Evolutionary conservation across 2,113 vertebrate species (phyloP).

Genomic region (Odontophorus gujanensis): DNA sequence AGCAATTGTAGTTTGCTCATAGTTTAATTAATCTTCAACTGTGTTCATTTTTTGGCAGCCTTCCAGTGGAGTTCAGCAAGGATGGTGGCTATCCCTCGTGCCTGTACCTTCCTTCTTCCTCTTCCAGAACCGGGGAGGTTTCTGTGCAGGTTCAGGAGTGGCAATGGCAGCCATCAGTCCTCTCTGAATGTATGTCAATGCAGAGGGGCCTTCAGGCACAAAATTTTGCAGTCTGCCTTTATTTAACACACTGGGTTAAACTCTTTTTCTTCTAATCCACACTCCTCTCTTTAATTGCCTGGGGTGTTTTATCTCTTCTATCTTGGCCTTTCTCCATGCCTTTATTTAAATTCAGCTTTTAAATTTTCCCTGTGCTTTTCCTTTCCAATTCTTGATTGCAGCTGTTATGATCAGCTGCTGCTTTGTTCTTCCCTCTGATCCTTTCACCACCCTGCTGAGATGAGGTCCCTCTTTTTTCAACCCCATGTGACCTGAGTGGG

Average conservation of each 20-base stretch:
- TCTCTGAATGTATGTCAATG: background rate
- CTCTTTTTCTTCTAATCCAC: background rate
- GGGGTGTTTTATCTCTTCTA: background rate
- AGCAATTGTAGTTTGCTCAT: slow-evolving; percentile 1
- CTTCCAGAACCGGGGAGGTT: background rate
- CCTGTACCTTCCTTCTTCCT: slow-evolving; percentile 45
- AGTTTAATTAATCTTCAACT: slow-evolving; percentile 46
- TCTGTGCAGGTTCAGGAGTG: background rate
- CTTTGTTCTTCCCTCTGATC: slow-evolving; percentile 38
- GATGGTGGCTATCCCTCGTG: slow-evolving; percentile 15
- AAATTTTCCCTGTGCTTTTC: slow-evolving; percentile 1
- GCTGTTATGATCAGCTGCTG: slow-evolving; percentile 26
- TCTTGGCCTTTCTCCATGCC: slow-evolving; percentile 36
- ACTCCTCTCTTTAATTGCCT: background rate
- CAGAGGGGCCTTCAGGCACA: background rate
- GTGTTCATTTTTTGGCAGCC: slow-evolving; percentile 21
- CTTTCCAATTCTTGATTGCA: slow-evolving; percentile 12
- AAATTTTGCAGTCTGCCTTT: background rate
- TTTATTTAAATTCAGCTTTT: slow-evolving; percentile 47
- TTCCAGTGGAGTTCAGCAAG: slow-evolving; percentile 6
- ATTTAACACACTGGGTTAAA: background rate
- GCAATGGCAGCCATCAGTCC: background rate
- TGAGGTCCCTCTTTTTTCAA: slow-evolving; percentile 31
- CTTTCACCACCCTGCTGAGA: background rate
- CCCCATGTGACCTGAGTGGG: slow-evolving; percentile 6